Evolutionary conservation across 2,888 invertebrate genomes (phyloP), one percentile per base, ranked within the genome.

Genomic region (Villa cingulata): DNA sequence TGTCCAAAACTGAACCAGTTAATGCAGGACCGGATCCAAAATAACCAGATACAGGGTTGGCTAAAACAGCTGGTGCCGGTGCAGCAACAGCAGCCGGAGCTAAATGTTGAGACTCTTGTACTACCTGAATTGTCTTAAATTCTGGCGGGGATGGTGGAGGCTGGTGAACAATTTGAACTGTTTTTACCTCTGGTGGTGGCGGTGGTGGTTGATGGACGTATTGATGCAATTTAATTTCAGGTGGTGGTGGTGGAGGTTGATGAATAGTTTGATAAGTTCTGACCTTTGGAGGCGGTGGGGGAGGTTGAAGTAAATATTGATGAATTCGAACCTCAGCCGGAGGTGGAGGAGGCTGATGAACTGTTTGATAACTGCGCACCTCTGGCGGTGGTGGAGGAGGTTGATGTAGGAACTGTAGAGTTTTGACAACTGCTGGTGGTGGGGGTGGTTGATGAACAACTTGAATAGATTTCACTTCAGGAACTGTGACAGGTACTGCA

Each of bases 71-170:
- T 23, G 23, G 23, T 23, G 23, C 4, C 7, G 23, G 23, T 23
- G 23, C 23, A 23, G 23, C 23, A 23, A 23, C 7, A 23, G 23
- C 23, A 14, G 38, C 29, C 2, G 38, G 45, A 4, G 27, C 45
- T 2, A 37, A 37, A 14, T 44, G 44, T 27, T 44, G 37, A 32
- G 12, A 9, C 12, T 32, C 29, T n/a, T 16, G 45, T 12, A 45
- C 32, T 5, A 39, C 19, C 37, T 45, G 45, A 17, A 46, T 16
- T 18, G 46, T 46, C 23, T 41, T 20, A 1, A 46, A 18, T 37
- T 46, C 41, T 41, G 46, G 46, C 5, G 46, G 46, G 29, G 46
- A 42, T 27, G 46, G 37, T 19, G 46, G 46, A 18, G 41, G 41
- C 20, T 46, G 46, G 15, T 46, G 41, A 15, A 41, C 41, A 14